Conservation (phyloP, 1,140 invertebrate species). For the Spodoptera frugiperda region DNA sequence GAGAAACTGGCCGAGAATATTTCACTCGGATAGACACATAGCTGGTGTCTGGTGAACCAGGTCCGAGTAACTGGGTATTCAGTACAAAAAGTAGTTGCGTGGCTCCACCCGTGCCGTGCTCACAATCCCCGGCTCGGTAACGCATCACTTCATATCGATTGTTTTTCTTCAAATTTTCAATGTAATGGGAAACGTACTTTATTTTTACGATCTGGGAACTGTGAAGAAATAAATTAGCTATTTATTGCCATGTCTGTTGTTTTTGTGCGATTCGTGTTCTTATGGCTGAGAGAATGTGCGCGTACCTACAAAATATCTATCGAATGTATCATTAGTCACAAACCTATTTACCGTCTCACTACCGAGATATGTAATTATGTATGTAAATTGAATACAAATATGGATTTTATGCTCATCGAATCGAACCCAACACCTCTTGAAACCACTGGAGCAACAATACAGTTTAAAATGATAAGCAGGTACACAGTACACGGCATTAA, state of each 20-base stretch:
- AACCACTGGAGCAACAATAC: no score
- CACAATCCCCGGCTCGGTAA: conserved; percentile 29
- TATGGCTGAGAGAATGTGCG: no score
- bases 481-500: neutral
- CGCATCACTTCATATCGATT: conserved; percentile 32
- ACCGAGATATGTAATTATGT: no score
- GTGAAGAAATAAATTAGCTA: conserved; percentile 5
- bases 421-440: no score
- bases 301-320: no score
- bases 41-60: conserved; percentile 1
- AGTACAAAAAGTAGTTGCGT: conserved; percentile 14
- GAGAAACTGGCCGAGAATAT: neutral
- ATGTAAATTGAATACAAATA: no score
- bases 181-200: conserved; percentile 10
- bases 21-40: neutral
- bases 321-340: no score
- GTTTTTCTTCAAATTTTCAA: conserved; percentile 29
- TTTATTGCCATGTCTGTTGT: neutral
- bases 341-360: no score
- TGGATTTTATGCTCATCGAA: no score
- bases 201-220: conserved; percentile 36
- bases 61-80: conserved; percentile 11
- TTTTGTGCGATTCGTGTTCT: neutral
- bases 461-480: neutral
- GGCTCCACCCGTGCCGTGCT: neutral